Percentiles rank a stretch among this genome's conserved stretches.
phyloP scores from a whole-genome alignment of 1,140 invertebrate genomes.

The Heliothis subflexa region DNA sequence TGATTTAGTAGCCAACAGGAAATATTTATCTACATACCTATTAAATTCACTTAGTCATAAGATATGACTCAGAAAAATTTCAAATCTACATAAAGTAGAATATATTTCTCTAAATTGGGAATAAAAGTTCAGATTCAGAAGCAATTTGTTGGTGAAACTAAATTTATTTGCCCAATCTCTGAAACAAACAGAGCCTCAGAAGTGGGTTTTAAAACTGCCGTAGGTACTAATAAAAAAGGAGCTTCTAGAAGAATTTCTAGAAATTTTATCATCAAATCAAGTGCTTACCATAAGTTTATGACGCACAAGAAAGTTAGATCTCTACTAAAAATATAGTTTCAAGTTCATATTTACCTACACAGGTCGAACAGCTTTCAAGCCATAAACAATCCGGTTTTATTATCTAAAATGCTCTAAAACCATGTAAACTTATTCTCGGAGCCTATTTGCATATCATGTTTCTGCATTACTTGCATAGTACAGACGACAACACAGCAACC shows the following conservation, averaged over 20 bases:
- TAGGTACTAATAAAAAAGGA: too few species aligned
- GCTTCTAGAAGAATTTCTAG: too few species aligned
- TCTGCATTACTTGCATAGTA: constrained; percentile 6
- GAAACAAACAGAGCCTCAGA: too few species aligned
- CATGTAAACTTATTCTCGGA: constrained; percentile 19
- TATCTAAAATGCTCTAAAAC: constrained; percentile 27
- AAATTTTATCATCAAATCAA: neutral
- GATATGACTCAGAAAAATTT: too few species aligned
- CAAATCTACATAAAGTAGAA: too few species aligned
- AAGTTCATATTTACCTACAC: neutral
- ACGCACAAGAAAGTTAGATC: neutral
- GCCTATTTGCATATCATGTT: constrained; percentile 20
- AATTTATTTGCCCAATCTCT: too few species aligned
- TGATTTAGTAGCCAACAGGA: neutral
- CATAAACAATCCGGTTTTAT: constrained; percentile 20
- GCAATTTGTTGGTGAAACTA: too few species aligned
- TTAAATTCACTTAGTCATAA: too few species aligned
- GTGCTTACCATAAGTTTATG: neutral
- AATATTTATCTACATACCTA: neutral
- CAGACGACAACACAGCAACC: too few species aligned
- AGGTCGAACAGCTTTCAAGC: constrained; percentile 12
- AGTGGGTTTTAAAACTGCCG: too few species aligned
- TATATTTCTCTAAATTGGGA: too few species aligned
- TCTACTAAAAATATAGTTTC: constrained; percentile 1
- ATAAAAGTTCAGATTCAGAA: too few species aligned